These are phyloP conservation scores for Centrocercus urophasianus DNA, from an alignment of 2,113 vertebrate species.

Conservation along the genomic window DNA sequence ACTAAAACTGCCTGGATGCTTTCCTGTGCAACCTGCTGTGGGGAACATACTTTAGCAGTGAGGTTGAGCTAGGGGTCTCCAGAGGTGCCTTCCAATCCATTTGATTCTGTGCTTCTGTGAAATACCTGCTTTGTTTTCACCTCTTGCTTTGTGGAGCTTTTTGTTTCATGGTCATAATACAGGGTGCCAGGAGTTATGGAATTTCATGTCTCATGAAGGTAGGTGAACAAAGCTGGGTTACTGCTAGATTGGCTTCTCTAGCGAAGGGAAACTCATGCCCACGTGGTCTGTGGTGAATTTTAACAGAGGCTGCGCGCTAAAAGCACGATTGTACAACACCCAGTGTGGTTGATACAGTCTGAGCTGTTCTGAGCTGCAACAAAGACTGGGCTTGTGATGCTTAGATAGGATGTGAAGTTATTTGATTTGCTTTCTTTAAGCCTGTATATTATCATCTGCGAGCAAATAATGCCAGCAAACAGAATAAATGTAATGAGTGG, in stretches of 20 bases:
- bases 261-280: not conserved
- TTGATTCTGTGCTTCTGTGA: not conserved
- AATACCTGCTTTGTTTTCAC: not conserved
- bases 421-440: not conserved
- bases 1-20: too few relatives aligned
- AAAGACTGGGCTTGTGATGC: not conserved
- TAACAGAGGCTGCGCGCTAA: not conserved
- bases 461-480: not conserved
- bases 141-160: not conserved
- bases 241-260: not conserved
- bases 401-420: not conserved
- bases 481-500: not conserved
- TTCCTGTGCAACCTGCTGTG: too few relatives aligned
- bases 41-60: too few relatives aligned
- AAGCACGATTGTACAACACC: not conserved
- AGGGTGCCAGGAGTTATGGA: not conserved
- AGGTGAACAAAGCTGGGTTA: not conserved
- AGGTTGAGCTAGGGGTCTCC: not conserved
- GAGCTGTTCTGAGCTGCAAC: not conserved
- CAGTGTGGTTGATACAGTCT: not conserved
- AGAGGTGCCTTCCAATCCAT: not conserved
- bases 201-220: not conserved
- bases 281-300: not conserved
- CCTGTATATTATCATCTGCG: not conserved
- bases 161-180: not conserved